These are phyloP conservation scores for Psittacula derbiana DNA, from an alignment of 2,797 vertebrate species.

Conservation along the genomic window DNA sequence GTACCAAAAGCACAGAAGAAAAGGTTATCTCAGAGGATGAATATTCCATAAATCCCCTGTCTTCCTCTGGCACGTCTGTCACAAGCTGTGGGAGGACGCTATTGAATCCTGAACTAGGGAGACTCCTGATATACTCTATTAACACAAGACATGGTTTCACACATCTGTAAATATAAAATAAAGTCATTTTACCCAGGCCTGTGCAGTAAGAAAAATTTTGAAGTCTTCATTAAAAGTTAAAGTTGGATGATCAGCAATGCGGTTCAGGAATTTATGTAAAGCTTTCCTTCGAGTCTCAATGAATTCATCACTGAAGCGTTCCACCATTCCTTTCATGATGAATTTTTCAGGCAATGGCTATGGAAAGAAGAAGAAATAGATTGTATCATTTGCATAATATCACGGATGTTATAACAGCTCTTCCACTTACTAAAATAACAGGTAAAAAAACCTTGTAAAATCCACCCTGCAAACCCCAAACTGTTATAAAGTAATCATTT, in stretches of 20 bases:
- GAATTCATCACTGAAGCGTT: constrained; percentile 93
- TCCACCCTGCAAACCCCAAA: neutral
- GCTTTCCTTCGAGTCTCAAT: constrained; percentile 92
- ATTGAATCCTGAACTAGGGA: neutral
- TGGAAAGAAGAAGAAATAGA: neutral
- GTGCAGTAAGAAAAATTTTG: constrained; percentile 91
- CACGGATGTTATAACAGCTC: neutral
- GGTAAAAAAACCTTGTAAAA: neutral
- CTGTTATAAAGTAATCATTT: neutral
- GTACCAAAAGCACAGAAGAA: neutral
- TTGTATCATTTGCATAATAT: neutral
- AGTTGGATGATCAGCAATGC: constrained; percentile 89
- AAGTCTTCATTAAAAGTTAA: constrained; percentile 90
- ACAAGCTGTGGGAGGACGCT: neutral
- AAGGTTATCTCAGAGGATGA: neutral
- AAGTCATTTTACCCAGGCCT: constrained; percentile 78
- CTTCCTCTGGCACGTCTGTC: neutral
- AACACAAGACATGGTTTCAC: neutral
- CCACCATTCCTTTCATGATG: constrained; percentile 95
- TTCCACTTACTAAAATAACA: neutral
- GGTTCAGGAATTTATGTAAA: constrained; percentile 90
- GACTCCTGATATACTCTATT: neutral
- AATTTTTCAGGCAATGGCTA: constrained; percentile 98
- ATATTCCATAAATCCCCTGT: neutral
- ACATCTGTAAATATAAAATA: neutral